phyloP scores from a whole-genome alignment of 2,888 invertebrate genomes.

The Cryptophagus acutangulus region DNA sequence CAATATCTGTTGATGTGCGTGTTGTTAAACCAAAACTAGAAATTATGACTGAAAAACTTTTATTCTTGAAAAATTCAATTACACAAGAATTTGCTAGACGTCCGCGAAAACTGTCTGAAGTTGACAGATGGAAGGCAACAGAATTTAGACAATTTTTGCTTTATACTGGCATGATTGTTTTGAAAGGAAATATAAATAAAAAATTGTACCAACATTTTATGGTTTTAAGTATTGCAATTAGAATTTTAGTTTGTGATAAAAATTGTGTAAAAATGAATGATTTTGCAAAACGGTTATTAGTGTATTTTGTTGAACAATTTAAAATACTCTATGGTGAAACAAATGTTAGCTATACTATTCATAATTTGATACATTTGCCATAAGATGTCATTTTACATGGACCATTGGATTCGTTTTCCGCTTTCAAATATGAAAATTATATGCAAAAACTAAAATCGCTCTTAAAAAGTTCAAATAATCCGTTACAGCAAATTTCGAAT shows the following conservation, averaged over 20 bases:
- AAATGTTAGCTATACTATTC: slow-evolving; percentile 23
- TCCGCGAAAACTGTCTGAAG: slow-evolving; percentile 17
- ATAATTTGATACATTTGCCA: slow-evolving; percentile 25
- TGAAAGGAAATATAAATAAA: slow-evolving; percentile 17
- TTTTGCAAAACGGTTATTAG: slow-evolving; percentile 21
- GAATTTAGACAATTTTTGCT: slow-evolving; percentile 27
- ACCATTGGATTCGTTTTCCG: slow-evolving; percentile 21
- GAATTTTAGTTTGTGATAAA: slow-evolving; percentile 20
- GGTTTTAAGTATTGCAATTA: slow-evolving; percentile 19
- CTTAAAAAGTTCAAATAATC: slow-evolving; percentile 17
- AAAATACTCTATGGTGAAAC: slow-evolving; percentile 21
- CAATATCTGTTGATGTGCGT: too few relatives aligned
- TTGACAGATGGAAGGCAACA: slow-evolving; percentile 26
- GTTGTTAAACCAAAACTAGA: too few relatives aligned
- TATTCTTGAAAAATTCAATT: too few relatives aligned
- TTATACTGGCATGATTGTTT: slow-evolving; percentile 25
- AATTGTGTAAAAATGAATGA: slow-evolving; percentile 13
- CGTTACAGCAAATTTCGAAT: slow-evolving; percentile 21
- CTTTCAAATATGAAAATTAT: slow-evolving; percentile 23
- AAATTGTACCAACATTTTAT: slow-evolving; percentile 23
- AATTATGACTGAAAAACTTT: too few relatives aligned
- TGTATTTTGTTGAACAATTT: slow-evolving; percentile 21
- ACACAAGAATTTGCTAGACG: slow-evolving; percentile 24
- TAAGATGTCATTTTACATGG: slow-evolving; percentile 17
- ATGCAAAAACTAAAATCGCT: slow-evolving; percentile 19